These are phyloP conservation scores for Leptocoma aspasia DNA, from an alignment of 2,113 vertebrate genomes.

Conservation along the genomic window DNA sequence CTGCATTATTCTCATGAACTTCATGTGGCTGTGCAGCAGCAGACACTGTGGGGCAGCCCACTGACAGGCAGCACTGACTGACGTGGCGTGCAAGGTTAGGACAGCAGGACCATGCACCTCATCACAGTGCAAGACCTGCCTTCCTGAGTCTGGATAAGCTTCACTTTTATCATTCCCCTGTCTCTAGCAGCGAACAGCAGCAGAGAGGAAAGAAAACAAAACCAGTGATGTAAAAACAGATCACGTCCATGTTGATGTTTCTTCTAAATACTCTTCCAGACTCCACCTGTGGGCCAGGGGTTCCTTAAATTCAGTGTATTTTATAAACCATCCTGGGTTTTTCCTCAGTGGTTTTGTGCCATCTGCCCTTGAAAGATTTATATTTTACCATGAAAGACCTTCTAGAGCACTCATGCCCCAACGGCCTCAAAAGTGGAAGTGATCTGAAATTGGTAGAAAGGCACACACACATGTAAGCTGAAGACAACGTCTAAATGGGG, in stretches of 20 bases:
- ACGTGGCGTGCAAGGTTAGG: fast-evolving
- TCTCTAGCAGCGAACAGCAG: neutral
- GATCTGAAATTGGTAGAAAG: neutral
- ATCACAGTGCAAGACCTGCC: neutral
- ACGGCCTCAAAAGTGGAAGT: neutral
- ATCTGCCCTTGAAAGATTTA: neutral
- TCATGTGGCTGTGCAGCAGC: fast-evolving
- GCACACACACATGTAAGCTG: fast-evolving
- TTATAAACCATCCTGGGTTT: neutral
- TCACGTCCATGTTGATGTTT: neutral
- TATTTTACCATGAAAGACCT: neutral
- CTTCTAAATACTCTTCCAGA: neutral
- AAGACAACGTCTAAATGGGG: neutral
- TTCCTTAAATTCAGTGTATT: neutral
- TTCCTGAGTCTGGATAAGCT: neutral
- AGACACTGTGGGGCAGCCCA: neutral
- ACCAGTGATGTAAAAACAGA: fast-evolving
- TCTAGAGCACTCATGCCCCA: neutral
- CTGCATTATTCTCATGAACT: fast-evolving
- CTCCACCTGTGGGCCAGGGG: neutral
- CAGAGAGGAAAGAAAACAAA: neutral
- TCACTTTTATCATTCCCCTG: neutral
- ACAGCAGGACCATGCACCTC: neutral
- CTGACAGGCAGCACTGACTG: neutral
- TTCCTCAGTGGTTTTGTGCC: neutral